Conservation (phyloP, 2,888 invertebrate species). For the Proisotoma minuta region DNA sequence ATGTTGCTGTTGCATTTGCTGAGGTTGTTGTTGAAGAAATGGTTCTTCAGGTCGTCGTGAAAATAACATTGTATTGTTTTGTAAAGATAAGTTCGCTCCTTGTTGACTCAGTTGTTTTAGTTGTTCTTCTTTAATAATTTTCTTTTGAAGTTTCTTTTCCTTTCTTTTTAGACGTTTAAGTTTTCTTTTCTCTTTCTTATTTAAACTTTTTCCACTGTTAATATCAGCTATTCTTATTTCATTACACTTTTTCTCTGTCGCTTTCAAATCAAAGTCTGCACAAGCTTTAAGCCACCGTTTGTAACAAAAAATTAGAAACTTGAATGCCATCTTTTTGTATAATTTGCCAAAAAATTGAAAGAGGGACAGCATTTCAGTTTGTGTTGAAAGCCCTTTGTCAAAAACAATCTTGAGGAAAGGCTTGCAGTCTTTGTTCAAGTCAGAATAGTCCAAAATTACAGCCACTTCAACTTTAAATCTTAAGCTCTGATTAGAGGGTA, state of each 20-base stretch:
- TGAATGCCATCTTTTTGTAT: neutral
- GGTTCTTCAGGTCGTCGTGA: no score
- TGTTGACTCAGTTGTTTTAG: no score
- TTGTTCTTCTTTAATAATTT: no score
- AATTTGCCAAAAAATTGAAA: conserved; percentile 3
- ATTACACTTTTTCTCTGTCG: neutral
- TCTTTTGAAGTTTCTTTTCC: neutral
- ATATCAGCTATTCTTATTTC: neutral
- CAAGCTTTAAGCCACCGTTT: conserved; percentile 2
- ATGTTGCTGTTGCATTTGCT: neutral
- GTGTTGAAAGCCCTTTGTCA: neutral
- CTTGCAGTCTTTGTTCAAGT: neutral
- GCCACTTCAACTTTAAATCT: neutral
- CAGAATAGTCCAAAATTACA: neutral
- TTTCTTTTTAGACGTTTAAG: neutral
- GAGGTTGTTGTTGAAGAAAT: neutral
- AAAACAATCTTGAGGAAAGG: neutral
- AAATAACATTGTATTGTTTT: no score
- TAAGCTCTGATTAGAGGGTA: neutral
- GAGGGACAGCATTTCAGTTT: neutral
- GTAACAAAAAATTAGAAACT: neutral
- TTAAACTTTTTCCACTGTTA: neutral
- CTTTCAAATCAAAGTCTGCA: conserved; percentile 3
- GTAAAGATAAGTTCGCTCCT: no score
- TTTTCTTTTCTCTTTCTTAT: neutral